phyloP scores from a whole-genome alignment of 2,113 vertebrate genomes.

The Circaetus gallicus region DNA sequence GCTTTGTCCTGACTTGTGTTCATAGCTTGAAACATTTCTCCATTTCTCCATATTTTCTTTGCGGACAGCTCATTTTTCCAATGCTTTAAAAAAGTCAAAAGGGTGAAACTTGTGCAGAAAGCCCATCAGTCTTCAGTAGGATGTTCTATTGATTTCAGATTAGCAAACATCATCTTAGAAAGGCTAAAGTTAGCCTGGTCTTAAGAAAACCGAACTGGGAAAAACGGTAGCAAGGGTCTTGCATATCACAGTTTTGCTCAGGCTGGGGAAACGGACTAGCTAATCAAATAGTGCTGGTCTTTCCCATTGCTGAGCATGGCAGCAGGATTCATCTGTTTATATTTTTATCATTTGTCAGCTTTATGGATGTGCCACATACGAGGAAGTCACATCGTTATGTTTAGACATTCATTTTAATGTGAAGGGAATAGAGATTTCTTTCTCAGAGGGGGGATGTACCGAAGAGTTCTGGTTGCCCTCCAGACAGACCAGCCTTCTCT shows the following conservation, averaged over 20 bases:
- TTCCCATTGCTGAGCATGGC: not conserved
- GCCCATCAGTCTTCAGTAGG: not conserved
- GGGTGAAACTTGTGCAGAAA: not conserved
- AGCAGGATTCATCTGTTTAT: not conserved
- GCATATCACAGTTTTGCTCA: not conserved
- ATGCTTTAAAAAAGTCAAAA: not conserved
- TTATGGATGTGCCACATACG: not conserved
- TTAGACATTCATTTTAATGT: not conserved
- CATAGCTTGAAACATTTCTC: not conserved
- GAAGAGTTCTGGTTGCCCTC: not conserved
- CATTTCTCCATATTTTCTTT: not conserved
- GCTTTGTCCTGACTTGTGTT: not conserved
- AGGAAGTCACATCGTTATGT: not conserved
- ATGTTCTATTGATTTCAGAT: conserved; percentile 19
- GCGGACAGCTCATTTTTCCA: not conserved
- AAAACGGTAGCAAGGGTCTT: not conserved
- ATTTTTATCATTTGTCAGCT: not conserved
- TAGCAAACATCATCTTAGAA: not conserved
- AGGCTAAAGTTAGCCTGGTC: not conserved
- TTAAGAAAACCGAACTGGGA: not conserved
- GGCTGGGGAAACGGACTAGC: not conserved
- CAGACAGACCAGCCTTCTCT: not conserved
- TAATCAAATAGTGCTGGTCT: not conserved
- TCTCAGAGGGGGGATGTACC: not conserved
- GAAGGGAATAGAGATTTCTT: not conserved